These are phyloP conservation scores for Prorops nasuta DNA, from an alignment of 1,140 invertebrate species.

Conservation along the genomic window DNA sequence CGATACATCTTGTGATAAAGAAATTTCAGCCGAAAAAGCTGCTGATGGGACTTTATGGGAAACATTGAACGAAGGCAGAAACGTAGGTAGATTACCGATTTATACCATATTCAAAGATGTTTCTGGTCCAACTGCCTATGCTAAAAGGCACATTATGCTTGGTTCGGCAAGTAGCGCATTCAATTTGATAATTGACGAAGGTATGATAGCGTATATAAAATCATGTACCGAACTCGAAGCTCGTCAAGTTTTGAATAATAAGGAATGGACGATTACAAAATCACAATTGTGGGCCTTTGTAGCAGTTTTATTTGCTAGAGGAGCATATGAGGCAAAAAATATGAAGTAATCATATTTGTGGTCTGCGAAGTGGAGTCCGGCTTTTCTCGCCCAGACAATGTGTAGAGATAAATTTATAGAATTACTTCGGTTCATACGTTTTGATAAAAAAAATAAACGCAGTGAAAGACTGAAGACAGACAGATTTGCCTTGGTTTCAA, in stretches of 20 bases:
- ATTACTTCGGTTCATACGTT: conserved; percentile 27
- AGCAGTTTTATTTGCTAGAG: conserved; percentile 33
- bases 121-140: conserved; percentile 22
- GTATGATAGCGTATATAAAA: conserved; percentile 25
- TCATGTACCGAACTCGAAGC: not conserved
- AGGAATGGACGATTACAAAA: conserved; percentile 23
- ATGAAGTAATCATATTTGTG: conserved; percentile 24
- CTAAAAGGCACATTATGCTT: conserved; percentile 19
- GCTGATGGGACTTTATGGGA: conserved; percentile 17
- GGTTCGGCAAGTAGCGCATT: conserved; percentile 18
- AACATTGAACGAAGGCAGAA: conserved; percentile 14
- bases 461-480: conserved; percentile 33
- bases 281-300: conserved; percentile 28
- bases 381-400: conserved; percentile 35
- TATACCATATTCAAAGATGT: conserved; percentile 24
- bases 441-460: conserved; percentile 22
- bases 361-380: conserved; percentile 24
- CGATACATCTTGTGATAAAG: conserved; percentile 4
- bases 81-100: conserved; percentile 14
- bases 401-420: conserved; percentile 29
- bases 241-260: conserved; percentile 13
- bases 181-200: conserved; percentile 20
- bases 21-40: conserved; percentile 9
- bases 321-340: conserved; percentile 31
- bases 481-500: conserved; percentile 38